Conservation (phyloP, 2,797 vertebrate genomes). For the Pteropus rufus region DNA sequence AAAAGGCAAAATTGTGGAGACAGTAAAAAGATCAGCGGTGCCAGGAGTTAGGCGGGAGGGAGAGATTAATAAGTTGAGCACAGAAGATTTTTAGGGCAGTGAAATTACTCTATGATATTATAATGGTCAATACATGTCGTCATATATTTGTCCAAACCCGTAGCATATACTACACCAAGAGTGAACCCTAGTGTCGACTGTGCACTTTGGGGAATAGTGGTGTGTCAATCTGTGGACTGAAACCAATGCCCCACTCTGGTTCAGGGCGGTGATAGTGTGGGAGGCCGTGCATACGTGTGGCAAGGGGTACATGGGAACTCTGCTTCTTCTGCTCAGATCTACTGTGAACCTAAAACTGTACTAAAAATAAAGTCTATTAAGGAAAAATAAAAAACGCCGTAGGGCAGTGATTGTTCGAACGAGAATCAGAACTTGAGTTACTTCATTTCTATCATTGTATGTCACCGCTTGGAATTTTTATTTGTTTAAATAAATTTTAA, state of each 20-base stretch:
- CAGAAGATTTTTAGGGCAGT: background rate
- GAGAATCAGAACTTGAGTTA: background rate
- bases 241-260: background rate
- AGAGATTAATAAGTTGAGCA: background rate
- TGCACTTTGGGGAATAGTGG: background rate
- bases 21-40: background rate
- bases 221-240: background rate
- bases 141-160: background rate
- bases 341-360: background rate
- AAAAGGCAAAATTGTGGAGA: background rate
- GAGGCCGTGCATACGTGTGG: background rate
- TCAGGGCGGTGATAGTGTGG: background rate
- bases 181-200: background rate
- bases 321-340: background rate
- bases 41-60: fast-evolving
- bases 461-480: background rate
- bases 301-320: background rate
- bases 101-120: background rate
- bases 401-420: background rate
- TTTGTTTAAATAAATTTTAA: background rate
- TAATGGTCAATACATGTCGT: background rate
- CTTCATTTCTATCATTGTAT: background rate
- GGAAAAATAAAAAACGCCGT: background rate
- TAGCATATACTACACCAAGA: background rate
- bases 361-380: background rate